Evolutionary conservation across 2,797 vertebrate genomes (phyloP), one percentile per base, ranked within the genome.

Genomic region (Enteromius argenteus): DNA sequence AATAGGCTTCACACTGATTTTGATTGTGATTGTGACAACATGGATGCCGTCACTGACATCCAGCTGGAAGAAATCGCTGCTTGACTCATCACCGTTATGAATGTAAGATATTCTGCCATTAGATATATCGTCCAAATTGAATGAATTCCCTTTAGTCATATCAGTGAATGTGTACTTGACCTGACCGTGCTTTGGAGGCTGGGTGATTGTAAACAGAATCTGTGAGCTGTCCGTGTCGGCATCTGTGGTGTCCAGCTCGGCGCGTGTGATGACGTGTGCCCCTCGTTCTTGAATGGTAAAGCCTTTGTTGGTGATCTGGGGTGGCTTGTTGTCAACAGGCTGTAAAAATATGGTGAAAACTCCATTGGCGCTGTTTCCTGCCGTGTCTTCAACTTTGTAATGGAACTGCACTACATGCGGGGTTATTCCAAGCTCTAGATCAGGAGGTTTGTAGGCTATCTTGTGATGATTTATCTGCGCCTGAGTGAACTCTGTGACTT

Each of bases 391-490:
- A 17, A 99, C 97, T 4, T 89, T 95, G 91, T 95, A 99, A 60
- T 92, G 95, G 79, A 99, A 98, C 92, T 98, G 96, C 87, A 99
- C 92, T 86, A 98, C 95, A 39, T 94, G 97, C 37, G 96, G 91
- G 32, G 97, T 98, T 83, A 99, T 98, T 0, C 98, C 98, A 5
- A 99, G 93, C 79, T 99, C 98, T 21, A 97, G 90, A 86, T 97
- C 95, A 0, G 98, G 98, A 0, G 98, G 98, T 67, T 92, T 96
- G 90, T 97, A 99, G 0, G 97, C 93, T 85, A 99, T 96, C 93
- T 99, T 99, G 87, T 98, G 97, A 84, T 99, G 98, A 86, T 99
- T 99, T 87, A 99, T 96, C 93, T 99, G 98, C 4, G 97, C 98
- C 91, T 99, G 98, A 17, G 97, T 98, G 90, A 99, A 99, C 88